These are phyloP conservation scores for Pseudachorutes palmiensis DNA, from an alignment of 1,140 invertebrate species.

Conservation along the genomic window DNA sequence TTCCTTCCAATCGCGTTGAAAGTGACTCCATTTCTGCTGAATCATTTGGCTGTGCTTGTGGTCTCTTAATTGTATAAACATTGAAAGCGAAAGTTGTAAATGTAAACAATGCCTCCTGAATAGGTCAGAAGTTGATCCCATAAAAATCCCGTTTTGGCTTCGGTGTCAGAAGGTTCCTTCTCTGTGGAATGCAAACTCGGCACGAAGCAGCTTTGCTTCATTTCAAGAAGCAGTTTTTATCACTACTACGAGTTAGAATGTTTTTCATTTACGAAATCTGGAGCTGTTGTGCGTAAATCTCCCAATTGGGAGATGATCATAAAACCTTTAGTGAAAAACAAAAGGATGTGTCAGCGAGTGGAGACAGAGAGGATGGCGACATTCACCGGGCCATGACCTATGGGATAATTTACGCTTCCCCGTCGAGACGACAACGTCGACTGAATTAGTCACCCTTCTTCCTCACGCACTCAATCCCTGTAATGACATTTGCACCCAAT, in stretches of 20 bases:
- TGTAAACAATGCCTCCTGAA: background rate
- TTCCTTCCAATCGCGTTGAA: no score
- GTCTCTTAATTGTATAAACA: background rate
- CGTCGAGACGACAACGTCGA: no score
- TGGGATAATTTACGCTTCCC: no score
- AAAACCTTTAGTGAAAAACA: background rate
- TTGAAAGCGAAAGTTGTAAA: background rate
- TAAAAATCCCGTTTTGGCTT: background rate
- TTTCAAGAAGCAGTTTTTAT: background rate
- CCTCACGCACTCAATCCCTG: no score
- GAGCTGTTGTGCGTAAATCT: background rate
- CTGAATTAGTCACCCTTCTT: no score
- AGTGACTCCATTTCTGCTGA: no score
- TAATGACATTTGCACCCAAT: no score
- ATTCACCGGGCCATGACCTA: no score
- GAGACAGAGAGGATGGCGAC: no score
- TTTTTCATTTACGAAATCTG: background rate
- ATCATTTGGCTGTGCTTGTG: background rate
- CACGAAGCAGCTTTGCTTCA: background rate
- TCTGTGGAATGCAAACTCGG: no score
- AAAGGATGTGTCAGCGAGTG: background rate
- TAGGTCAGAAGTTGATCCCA: no score
- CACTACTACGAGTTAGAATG: background rate
- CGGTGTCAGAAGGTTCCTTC: no score
- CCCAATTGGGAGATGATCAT: background rate